These are phyloP conservation scores for Drosophila saltans DNA, from an alignment of 1,140 invertebrate species.

Conservation along the genomic window DNA sequence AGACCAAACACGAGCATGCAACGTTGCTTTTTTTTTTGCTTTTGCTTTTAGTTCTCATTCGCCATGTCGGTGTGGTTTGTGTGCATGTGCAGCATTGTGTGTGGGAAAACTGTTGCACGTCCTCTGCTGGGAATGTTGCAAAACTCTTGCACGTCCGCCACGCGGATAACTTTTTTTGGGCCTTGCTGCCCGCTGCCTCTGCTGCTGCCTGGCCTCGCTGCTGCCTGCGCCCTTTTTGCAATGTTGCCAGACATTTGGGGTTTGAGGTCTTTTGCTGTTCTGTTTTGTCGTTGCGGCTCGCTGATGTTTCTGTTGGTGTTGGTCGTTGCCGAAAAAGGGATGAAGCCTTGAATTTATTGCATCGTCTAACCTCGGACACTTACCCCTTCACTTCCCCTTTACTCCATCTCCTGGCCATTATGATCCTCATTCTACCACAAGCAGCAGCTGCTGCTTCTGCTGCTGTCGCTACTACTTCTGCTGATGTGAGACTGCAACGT, in stretches of 20 bases:
- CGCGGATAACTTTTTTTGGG: conserved; percentile 40
- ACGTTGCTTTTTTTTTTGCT: conserved; percentile 1
- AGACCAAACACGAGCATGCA: conserved; percentile 15
- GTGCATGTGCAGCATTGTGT: conserved; percentile 70
- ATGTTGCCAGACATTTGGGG: conserved; percentile 69
- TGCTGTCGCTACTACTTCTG: conserved; percentile 11
- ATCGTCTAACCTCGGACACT: conserved; percentile 34
- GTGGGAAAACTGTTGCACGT: conserved; percentile 55
- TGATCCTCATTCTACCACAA: conserved; percentile 12
- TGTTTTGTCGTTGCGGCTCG: conserved; percentile 27
- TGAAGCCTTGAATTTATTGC: conserved; percentile 75
- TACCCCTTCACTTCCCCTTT: conserved; percentile 14
- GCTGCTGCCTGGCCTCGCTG: conserved; percentile 25
- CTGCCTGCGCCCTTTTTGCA: conserved; percentile 60
- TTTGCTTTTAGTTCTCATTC: background rate
- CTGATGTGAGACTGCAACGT: conserved; percentile 7
- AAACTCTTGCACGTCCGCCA: conserved; percentile 74
- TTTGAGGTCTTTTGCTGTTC: conserved; percentile 51
- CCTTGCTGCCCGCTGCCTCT: conserved; percentile 20
- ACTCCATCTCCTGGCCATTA: background rate
- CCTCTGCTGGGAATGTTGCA: conserved; percentile 55
- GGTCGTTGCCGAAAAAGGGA: conserved; percentile 62
- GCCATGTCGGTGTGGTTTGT: background rate
- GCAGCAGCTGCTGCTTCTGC: conserved; percentile 3
- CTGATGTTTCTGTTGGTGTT: conserved; percentile 52